These are phyloP conservation scores for Asarcornis scutulata DNA, from an alignment of 2,113 vertebrate genomes.

Conservation along the genomic window DNA sequence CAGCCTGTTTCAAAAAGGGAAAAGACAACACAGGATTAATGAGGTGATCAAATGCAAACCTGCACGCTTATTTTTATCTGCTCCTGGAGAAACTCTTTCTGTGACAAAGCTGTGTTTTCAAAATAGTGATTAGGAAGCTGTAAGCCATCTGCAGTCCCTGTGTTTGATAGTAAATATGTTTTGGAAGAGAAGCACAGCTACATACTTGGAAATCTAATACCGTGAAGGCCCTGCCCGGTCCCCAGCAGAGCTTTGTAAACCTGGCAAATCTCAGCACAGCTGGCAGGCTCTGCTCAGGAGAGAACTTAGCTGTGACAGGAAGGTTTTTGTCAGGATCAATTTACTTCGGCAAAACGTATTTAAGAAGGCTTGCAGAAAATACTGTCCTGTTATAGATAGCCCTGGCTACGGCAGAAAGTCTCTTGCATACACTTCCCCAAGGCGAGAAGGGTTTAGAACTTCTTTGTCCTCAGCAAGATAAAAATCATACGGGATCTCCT, in stretches of 20 bases:
- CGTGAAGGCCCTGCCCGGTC: background rate
- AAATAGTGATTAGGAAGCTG: background rate
- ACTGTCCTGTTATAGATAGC: background rate
- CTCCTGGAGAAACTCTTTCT: background rate
- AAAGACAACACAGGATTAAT: background rate
- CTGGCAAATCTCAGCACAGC: slow-evolving; percentile 12
- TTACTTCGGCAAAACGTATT: background rate
- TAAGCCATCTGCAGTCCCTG: background rate
- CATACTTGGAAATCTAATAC: background rate
- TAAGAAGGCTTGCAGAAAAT: background rate
- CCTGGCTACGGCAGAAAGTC: background rate
- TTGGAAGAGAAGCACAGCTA: background rate
- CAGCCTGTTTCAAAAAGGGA: background rate
- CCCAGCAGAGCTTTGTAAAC: slow-evolving; percentile 2
- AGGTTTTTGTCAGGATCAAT: slow-evolving; percentile 28
- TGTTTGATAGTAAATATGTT: background rate
- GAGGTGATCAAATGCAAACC: background rate
- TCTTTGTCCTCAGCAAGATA: slow-evolving; percentile 29
- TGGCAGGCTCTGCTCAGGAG: background rate
- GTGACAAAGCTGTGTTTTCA: background rate
- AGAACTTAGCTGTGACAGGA: background rate
- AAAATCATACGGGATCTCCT: background rate
- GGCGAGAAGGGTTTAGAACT: slow-evolving; percentile 20
- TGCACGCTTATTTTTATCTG: background rate
- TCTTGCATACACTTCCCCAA: background rate